These are phyloP conservation scores for Lycodopsis pacificus DNA, from an alignment of 2,797 vertebrate species.

Conservation along the genomic window DNA sequence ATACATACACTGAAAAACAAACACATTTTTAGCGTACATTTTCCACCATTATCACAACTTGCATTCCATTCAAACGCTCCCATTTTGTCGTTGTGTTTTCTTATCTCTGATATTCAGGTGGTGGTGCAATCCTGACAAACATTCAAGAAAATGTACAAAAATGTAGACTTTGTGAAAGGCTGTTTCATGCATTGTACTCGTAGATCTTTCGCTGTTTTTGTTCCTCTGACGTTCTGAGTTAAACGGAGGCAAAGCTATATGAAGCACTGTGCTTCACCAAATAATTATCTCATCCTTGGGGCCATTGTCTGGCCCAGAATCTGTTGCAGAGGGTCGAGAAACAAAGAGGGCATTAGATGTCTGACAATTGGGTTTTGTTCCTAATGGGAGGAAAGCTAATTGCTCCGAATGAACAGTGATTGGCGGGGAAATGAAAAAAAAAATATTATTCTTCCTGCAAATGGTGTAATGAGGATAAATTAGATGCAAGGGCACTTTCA, in stretches of 20 bases:
- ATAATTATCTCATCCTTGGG: slow-evolving; percentile 49
- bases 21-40: not conserved
- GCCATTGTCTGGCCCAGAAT: slow-evolving; percentile 56
- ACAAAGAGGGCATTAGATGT: slow-evolving; percentile 59
- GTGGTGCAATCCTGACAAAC: not conserved
- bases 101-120: slow-evolving; percentile 35
- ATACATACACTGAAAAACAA: not conserved
- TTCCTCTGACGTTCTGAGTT: slow-evolving; percentile 30
- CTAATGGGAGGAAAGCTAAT: slow-evolving; percentile 57
- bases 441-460: slow-evolving; percentile 24
- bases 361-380: slow-evolving; percentile 61
- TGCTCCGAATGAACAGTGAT: slow-evolving; percentile 55
- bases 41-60: not conserved
- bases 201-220: slow-evolving; percentile 16
- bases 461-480: slow-evolving; percentile 44
- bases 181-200: slow-evolving; percentile 1
- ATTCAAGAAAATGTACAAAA: not conserved
- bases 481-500: slow-evolving; percentile 25
- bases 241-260: slow-evolving; percentile 36
- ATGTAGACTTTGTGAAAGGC: not conserved
- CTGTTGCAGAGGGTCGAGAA: slow-evolving; percentile 39
- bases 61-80: not conserved
- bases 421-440: slow-evolving; percentile 38
- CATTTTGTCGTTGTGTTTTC: not conserved
- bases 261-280: slow-evolving; percentile 49